Conservation (phyloP, 2,113 vertebrate species). For the Mugil cephalus region DNA sequence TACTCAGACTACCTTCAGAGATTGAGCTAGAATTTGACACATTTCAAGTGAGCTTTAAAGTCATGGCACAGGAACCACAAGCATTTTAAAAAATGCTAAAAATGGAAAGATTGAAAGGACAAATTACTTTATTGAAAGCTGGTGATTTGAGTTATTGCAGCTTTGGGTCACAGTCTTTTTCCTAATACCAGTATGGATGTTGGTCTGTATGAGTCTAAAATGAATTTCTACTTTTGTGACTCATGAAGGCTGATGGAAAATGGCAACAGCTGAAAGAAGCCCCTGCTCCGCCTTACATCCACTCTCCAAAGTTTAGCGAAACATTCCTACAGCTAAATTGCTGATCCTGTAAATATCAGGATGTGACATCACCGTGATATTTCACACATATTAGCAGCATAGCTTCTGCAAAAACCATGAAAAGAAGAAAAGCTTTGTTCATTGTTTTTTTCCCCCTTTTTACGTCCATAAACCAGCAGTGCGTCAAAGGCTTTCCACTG, state of each 20-base stretch:
- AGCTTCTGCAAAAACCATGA: too few species aligned
- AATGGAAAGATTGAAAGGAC: background rate
- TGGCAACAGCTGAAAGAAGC: background rate
- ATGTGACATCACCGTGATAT: background rate
- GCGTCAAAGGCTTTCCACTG: background rate
- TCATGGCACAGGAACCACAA: background rate
- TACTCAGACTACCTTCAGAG: background rate
- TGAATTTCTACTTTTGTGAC: background rate
- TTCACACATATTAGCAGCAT: background rate
- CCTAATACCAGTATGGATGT: background rate
- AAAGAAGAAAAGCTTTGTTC: background rate
- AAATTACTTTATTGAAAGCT: background rate
- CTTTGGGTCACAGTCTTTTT: background rate
- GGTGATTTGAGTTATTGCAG: background rate
- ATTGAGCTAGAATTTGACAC: background rate
- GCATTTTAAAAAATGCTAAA: background rate
- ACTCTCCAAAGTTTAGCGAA: background rate
- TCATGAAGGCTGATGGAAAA: slow-evolving; percentile 2
- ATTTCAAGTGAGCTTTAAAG: background rate
- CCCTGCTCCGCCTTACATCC: background rate
- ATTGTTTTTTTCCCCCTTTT: background rate
- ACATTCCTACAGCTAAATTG: background rate
- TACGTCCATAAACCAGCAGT: background rate
- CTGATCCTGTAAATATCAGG: background rate
- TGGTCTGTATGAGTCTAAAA: background rate